Percentiles rank a stretch among this genome's conserved stretches.
Conservation (phyloP, 2,797 vertebrate genomes). For the Pachyuromys duprasi region DNA sequence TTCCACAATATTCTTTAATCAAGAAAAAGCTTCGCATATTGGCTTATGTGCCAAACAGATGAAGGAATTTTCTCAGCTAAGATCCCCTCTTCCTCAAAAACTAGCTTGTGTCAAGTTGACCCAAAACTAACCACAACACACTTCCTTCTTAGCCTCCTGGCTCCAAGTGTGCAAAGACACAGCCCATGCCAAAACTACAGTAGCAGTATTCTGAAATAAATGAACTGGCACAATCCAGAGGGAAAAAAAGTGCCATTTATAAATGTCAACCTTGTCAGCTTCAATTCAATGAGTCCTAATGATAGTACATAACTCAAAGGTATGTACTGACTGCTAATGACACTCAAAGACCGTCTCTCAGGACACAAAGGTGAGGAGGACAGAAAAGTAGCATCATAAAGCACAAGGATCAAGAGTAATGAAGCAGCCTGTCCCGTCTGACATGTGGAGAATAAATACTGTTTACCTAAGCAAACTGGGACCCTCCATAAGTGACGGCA, state of each 20-base stretch:
- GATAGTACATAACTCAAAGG: constrained; percentile 21
- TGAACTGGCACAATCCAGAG: background rate
- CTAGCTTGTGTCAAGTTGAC: background rate
- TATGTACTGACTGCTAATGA: rapidly evolving
- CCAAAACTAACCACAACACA: background rate
- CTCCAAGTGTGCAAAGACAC: background rate
- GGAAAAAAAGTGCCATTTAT: constrained; percentile 29
- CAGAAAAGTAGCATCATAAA: background rate
- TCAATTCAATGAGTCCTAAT: background rate
- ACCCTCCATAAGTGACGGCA: background rate
- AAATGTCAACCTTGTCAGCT: constrained; percentile 7
- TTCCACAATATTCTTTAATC: background rate
- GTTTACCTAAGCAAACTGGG: background rate
- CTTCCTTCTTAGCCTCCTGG: background rate
- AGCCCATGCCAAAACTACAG: background rate
- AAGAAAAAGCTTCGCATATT: background rate
- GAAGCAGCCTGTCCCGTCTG: background rate
- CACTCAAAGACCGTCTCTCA: background rate
- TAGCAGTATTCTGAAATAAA: background rate
- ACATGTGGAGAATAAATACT: background rate
- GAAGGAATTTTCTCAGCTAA: background rate
- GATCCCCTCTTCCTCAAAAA: background rate
- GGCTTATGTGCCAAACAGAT: background rate
- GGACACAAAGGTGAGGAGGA: background rate
- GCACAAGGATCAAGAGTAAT: background rate